Conservation (phyloP, 2,797 vertebrate genomes). For the Sebastes baramenuke region DNA sequence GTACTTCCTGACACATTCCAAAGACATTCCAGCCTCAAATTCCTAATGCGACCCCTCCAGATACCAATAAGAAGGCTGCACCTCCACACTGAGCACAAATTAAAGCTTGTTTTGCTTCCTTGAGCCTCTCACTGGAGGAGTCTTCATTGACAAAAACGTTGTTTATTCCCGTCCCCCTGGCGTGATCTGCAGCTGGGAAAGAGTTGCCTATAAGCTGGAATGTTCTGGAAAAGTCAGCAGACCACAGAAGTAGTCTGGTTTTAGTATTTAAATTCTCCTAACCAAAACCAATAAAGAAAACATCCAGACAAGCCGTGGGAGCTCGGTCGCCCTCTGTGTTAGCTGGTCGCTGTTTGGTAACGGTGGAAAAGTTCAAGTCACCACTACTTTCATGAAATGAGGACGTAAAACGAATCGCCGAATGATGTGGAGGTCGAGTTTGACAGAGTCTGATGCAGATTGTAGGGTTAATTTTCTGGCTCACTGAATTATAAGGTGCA, state of each 20-base stretch:
- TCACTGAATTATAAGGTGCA: conserved; percentile 17
- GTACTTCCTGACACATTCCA: conserved; percentile 71
- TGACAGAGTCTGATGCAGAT: not conserved
- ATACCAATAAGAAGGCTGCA: conserved; percentile 35
- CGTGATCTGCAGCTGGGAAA: conserved; percentile 45
- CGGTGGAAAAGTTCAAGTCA: not conserved
- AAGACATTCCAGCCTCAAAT: conserved; percentile 61
- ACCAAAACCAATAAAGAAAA: conserved; percentile 59
- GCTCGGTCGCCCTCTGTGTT: conserved; percentile 15
- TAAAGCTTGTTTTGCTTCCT: conserved; percentile 31
- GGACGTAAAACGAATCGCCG: not conserved
- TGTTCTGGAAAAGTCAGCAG: conserved; percentile 43
- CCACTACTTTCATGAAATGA: not conserved
- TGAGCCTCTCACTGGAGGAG: not conserved
- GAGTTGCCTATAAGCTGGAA: conserved; percentile 48
- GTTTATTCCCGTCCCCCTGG: conserved; percentile 21
- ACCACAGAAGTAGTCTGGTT: conserved; percentile 62
- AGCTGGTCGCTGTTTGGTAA: conserved; percentile 9
- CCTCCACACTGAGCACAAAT: conserved; percentile 38
- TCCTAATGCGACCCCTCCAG: conserved; percentile 51
- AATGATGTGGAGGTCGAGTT: not conserved
- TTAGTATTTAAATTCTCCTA: conserved; percentile 46
- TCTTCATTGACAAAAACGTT: conserved; percentile 37
- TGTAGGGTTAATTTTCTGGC: not conserved
- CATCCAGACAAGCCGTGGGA: conserved; percentile 35